phyloP scores from a whole-genome alignment of 2,113 vertebrate genomes.

The Hippolais icterina region DNA sequence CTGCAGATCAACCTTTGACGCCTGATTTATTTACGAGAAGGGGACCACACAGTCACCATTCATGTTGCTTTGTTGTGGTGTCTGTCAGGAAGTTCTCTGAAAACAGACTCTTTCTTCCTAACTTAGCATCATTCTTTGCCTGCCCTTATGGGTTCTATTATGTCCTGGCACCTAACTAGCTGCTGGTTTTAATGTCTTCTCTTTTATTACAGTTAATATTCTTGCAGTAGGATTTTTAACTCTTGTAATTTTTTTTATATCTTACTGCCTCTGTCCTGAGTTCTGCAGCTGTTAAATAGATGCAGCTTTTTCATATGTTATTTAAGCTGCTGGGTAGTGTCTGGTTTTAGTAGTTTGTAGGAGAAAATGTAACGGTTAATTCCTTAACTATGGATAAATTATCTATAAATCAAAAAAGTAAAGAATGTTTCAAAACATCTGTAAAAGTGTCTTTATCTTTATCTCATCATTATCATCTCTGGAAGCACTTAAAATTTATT shows the following conservation, averaged over 20 bases:
- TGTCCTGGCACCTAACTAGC: slow-evolving; percentile 65
- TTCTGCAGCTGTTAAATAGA: slow-evolving; percentile 51
- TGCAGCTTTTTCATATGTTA: slow-evolving; percentile 23
- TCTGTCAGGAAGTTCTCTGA: slow-evolving; percentile 61
- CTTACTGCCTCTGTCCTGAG: slow-evolving; percentile 64
- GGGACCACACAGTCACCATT: slow-evolving; percentile 66
- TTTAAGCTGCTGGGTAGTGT: slow-evolving; percentile 30
- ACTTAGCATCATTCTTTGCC: slow-evolving; percentile 59
- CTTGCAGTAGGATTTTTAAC: slow-evolving; percentile 68
- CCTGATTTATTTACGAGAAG: slow-evolving; percentile 43
- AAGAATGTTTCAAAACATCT: slow-evolving; percentile 25
- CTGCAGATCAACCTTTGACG: slow-evolving; percentile 47
- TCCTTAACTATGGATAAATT: slow-evolving; percentile 8
- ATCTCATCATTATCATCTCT: slow-evolving; percentile 33
- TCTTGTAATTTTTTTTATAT: slow-evolving; percentile 57
- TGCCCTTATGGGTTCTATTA: slow-evolving; percentile 69
- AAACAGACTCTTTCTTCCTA: slow-evolving; percentile 64
- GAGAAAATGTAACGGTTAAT: slow-evolving; percentile 27
- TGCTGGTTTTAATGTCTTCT: slow-evolving; percentile 72
- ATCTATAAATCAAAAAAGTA: slow-evolving; percentile 12
- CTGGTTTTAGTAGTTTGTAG: slow-evolving; percentile 36
- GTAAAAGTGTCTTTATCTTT: slow-evolving; percentile 38
- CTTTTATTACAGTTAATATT: slow-evolving; percentile 67
- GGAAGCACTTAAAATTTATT: slow-evolving; percentile 33
- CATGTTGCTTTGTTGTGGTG: slow-evolving; percentile 66